These are phyloP conservation scores for Dendrolimus punctatus DNA, from an alignment of 1,140 invertebrate genomes.

Conservation along the genomic window DNA sequence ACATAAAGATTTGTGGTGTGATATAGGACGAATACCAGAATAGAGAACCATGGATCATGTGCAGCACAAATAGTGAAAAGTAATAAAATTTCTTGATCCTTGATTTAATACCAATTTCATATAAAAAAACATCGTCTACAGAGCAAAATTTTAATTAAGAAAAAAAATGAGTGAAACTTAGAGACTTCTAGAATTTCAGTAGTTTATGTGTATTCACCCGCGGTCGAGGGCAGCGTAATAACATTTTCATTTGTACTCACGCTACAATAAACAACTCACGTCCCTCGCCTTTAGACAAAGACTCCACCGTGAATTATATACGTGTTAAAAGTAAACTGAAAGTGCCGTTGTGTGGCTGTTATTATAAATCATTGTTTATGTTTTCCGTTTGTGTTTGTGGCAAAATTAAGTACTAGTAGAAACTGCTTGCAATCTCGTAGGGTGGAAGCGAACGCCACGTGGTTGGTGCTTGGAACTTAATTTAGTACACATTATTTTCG, in stretches of 20 bases:
- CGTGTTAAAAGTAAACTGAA: constrained; percentile 72
- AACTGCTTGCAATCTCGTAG: constrained; percentile 46
- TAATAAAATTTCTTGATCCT: too few species aligned
- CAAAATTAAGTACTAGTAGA: constrained; percentile 61
- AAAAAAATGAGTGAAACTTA: too few species aligned
- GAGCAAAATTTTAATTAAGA: too few species aligned
- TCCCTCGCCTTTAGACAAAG: constrained; percentile 67
- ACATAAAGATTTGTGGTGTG: too few species aligned
- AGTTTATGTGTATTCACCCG: constrained; percentile 31
- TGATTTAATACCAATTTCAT: too few species aligned
- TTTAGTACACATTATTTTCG: constrained; percentile 13
- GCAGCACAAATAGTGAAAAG: too few species aligned
- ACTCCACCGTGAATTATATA: constrained; percentile 68
- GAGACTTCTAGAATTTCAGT: too few species aligned
- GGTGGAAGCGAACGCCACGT: constrained; percentile 32
- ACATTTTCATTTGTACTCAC: constrained; percentile 68
- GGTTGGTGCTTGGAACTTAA: constrained; percentile 26
- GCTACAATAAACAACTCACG: constrained; percentile 71
- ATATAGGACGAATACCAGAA: too few species aligned
- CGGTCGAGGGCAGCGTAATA: constrained; percentile 57
- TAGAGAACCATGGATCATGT: too few species aligned
- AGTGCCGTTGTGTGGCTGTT: constrained; percentile 64
- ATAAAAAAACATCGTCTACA: too few species aligned
- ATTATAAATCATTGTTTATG: constrained; percentile 72
- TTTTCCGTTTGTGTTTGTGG: constrained; percentile 66